phyloP scores from a whole-genome alignment of 2,797 vertebrate species.

The Enteromius unitaeniatus region DNA sequence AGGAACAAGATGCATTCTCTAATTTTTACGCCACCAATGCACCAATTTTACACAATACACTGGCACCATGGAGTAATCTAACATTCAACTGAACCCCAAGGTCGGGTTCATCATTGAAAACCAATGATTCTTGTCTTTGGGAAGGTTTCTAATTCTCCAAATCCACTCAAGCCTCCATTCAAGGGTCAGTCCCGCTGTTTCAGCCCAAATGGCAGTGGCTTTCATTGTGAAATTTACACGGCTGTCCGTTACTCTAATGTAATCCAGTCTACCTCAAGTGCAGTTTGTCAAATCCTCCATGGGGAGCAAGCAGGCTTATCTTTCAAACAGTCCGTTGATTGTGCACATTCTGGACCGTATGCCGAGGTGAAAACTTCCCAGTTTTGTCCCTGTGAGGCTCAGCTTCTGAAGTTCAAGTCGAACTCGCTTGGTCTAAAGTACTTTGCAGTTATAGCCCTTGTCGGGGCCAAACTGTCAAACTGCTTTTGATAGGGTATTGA shows the following conservation, averaged over 20 bases:
- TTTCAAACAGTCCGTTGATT: constrained; percentile 40
- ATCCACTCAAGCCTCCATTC: neutral
- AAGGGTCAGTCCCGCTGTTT: constrained; percentile 35
- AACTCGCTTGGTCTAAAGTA: constrained; percentile 1
- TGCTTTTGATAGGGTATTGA: constrained; percentile 46
- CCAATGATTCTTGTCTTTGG: constrained; percentile 7
- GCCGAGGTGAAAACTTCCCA: constrained; percentile 17
- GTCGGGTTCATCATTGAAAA: neutral
- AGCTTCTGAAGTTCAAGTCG: constrained; percentile 30
- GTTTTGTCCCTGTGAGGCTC: constrained; percentile 23
- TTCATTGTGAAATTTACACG: neutral
- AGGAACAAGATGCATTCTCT: neutral
- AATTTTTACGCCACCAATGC: neutral
- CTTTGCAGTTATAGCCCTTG: constrained; percentile 29
- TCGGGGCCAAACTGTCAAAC: constrained; percentile 29
- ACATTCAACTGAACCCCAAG: neutral
- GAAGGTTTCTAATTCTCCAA: neutral
- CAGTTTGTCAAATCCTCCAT: constrained; percentile 2
- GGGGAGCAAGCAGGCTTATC: constrained; percentile 5
- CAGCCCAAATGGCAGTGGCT: constrained; percentile 17
- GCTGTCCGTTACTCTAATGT: neutral
- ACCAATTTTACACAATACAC: neutral
- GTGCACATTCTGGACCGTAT: constrained; percentile 20
- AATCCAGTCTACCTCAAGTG: neutral
- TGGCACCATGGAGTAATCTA: neutral